A percentile compares a stretch with the other conserved stretches of the same genome.
phyloP scores from a whole-genome alignment of 2,797 vertebrate genomes.

The Amblyraja radiata region DNA sequence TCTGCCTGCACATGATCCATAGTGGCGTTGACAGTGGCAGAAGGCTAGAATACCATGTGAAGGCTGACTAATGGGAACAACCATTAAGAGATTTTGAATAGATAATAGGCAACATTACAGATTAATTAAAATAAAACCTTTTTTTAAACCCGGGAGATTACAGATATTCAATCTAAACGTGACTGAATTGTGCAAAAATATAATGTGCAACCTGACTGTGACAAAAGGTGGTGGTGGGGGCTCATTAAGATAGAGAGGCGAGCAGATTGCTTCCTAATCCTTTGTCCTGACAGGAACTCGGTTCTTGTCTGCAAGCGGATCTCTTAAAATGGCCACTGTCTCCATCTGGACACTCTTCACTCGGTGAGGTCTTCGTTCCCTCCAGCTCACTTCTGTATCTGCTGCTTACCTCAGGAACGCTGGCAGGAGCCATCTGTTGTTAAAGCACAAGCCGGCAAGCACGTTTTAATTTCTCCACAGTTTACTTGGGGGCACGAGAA shows the following conservation, averaged over 20 bases:
- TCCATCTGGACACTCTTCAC: constrained; percentile 42
- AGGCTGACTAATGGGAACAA: too few species aligned
- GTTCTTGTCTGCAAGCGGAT: constrained; percentile 49
- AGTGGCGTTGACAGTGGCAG: neutral
- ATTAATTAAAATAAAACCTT: neutral
- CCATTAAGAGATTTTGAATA: neutral
- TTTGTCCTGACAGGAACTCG: constrained; percentile 55
- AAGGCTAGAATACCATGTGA: neutral
- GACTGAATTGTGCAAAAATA: neutral
- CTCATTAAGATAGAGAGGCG: neutral
- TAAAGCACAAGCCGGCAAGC: neutral
- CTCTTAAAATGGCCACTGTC: constrained; percentile 45
- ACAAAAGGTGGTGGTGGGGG: neutral
- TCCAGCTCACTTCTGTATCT: neutral
- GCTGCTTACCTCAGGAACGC: too few species aligned
- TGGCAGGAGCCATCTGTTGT: neutral
- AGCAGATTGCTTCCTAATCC: constrained; percentile 61
- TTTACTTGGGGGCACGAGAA: neutral
- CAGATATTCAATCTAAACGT: neutral
- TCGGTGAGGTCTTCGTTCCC: neutral
- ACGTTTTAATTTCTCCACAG: neutral
- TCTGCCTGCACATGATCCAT: too few species aligned
- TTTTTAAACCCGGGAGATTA: neutral
- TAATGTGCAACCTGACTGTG: neutral
- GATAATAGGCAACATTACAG: neutral